These are phyloP conservation scores for Drosophila fungiperda DNA, from an alignment of 2,888 invertebrate genomes.

Conservation along the genomic window DNA sequence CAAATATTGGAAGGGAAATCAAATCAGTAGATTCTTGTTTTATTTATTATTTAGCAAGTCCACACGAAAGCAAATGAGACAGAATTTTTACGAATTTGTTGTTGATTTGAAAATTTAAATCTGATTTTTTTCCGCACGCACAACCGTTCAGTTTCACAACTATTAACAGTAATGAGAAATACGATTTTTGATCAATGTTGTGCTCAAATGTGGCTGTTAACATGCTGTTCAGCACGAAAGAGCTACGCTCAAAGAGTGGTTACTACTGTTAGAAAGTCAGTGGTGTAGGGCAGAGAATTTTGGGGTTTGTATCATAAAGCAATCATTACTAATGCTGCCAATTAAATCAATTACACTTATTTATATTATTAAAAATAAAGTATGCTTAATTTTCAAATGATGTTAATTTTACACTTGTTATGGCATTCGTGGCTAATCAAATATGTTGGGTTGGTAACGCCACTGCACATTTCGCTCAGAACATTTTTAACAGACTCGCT, in stretches of 20 bases:
- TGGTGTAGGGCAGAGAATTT: slow-evolving; percentile 10
- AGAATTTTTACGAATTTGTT: slow-evolving; percentile 38
- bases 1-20: slow-evolving; percentile 12
- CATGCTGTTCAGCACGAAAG: slow-evolving; percentile 8
- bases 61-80: slow-evolving; percentile 26
- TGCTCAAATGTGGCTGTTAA: slow-evolving; percentile 40
- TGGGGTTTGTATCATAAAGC: neutral
- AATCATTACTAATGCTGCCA: neutral
- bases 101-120: slow-evolving; percentile 26
- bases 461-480: neutral
- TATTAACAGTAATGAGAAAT: slow-evolving; percentile 43
- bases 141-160: slow-evolving; percentile 47
- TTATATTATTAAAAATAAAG: neutral
- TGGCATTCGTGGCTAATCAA: neutral
- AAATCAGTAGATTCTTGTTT: slow-evolving; percentile 38
- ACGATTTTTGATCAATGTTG: slow-evolving; percentile 24
- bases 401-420: neutral
- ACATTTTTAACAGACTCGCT: slow-evolving; percentile 8
- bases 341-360: neutral
- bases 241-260: slow-evolving; percentile 2
- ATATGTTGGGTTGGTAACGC: no score
- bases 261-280: slow-evolving; percentile 5
- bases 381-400: neutral
- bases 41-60: slow-evolving; percentile 52
- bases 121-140: slow-evolving; percentile 42